Base-by-base conservation (phyloP, 2,797 vertebrate genomes). In the Gymnothorax javanicus region DNA sequence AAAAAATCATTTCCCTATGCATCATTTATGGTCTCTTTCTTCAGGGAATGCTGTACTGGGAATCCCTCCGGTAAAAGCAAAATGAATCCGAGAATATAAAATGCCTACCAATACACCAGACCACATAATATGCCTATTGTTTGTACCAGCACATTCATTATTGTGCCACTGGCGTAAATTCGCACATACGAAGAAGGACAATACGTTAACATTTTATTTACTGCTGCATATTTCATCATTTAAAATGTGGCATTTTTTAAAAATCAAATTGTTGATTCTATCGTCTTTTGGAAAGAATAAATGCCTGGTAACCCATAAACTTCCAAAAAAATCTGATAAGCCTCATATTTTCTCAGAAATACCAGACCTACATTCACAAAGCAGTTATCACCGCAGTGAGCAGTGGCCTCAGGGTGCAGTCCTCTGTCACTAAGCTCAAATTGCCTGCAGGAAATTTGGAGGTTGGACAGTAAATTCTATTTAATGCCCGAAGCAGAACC, bases 21-120 rank as follows among this genome's bases (percentile, higher is more conserved):
- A 73, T 73, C 27, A 75, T 75, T 33, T 17, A 75, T 69, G 64
- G 64, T 69, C 64, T 69, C 64, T n/a, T 69, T 69, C 64, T 69
- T 25, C 64, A 69, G 64, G 64, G 64, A 69, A n/a, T 69, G 9
- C n/a, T 25, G 64, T 25, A 25, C 64, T 50, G 27, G n/a, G 73
- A 23, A 52, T 52, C 27, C 73, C 73, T 77, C 20, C 50, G 17
- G 33, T 17, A 50, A 50, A 15, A 52, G 33, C 17, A 77, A 52
- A 6, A 77, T 52, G 43, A 77, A 52, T 20, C 73, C 13, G 52
- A 27, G 20, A 25, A 69, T 69, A n/a, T 17, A 69, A 69, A n/a
- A 69, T 69, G 64, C 64, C n/a, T 69, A 69, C n/a, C 23, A 69
- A 69, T 25, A 69, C 23, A n/a, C 64, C 64, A 25, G 11, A 69